A percentile compares a stretch with the other conserved stretches of the same genome.
Evolutionary conservation across 2,888 invertebrate species (phyloP).

Genomic region (Agrochola circellaris): DNA sequence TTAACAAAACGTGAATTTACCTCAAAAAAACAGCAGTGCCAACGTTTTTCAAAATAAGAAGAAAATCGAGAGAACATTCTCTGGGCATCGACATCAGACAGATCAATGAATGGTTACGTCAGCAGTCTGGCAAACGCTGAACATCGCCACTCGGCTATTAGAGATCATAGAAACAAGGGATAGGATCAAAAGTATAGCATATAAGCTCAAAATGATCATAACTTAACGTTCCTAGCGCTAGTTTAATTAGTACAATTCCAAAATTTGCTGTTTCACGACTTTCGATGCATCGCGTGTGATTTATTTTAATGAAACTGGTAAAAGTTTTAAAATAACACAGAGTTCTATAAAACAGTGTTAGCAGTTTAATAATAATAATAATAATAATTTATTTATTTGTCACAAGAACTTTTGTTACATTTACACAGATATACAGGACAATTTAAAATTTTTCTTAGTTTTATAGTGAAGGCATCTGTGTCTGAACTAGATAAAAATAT

Average conservation of each 20-base stretch:
- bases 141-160: conserved; percentile 21
- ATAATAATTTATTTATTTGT: no score
- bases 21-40: background rate
- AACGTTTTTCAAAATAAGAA: conserved; percentile 15
- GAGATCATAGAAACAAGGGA: conserved; percentile 6
- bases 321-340: background rate
- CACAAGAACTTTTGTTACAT: no score
- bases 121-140: conserved; percentile 49
- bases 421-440: no score
- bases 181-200: background rate
- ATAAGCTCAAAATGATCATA: background rate
- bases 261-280: background rate
- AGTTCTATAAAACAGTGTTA: background rate
- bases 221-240: background rate
- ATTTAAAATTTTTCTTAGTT: no score
- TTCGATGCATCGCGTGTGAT: no score
- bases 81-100: conserved; percentile 53
- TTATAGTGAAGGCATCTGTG: no score
- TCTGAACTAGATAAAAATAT: no score
- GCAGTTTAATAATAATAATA: no score
- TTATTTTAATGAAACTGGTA: background rate
- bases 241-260: background rate
- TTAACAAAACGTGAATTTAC: background rate
- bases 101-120: conserved; percentile 66
- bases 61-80: conserved; percentile 14